Evolutionary conservation across 2,797 vertebrate species (phyloP).

Genomic region (Echiichthys vipera): DNA sequence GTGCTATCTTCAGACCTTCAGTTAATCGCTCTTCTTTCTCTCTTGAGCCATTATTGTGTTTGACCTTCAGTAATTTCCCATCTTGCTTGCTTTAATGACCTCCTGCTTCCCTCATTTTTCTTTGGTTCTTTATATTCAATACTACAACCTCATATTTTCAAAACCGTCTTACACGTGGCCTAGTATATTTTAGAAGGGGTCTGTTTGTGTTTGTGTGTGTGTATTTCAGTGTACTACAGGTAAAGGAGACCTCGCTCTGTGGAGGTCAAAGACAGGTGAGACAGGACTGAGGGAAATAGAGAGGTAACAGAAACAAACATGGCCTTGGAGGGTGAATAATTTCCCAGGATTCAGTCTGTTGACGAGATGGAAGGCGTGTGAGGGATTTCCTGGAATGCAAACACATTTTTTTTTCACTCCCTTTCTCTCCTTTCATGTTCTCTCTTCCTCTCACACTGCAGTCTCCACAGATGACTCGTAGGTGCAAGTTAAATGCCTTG

Average conservation of each 20-base stretch:
- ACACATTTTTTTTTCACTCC: constrained; percentile 33
- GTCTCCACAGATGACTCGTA: constrained; percentile 41
- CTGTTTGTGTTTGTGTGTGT: neutral
- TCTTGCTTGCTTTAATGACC: constrained; percentile 15
- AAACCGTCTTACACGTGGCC: neutral
- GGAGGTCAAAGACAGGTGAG: constrained; percentile 29
- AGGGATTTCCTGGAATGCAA: constrained; percentile 64
- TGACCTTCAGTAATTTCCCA: constrained; percentile 46
- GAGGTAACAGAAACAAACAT: constrained; percentile 41
- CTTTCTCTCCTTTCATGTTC: constrained; percentile 28
- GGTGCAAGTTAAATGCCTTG: constrained; percentile 61
- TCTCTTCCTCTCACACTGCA: constrained; percentile 22
- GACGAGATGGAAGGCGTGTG: constrained; percentile 38
- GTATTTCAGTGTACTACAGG: neutral
- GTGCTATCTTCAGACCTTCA: constrained; percentile 11
- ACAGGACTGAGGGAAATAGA: constrained; percentile 21
- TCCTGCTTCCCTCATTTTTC: constrained; percentile 9
- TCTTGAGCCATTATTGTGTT: constrained; percentile 24
- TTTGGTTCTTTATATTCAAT: constrained; percentile 8
- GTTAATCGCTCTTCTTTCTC: neutral
- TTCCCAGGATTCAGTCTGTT: constrained; percentile 63
- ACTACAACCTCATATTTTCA: constrained; percentile 7
- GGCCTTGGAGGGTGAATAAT: constrained; percentile 35
- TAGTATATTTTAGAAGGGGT: neutral
- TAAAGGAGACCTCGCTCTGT: constrained; percentile 18